Evolutionary conservation across 30 jellyfish, hydroid and myxozoan genomes (phyloP).

Genomic region (Rhopilema esculentum): DNA sequence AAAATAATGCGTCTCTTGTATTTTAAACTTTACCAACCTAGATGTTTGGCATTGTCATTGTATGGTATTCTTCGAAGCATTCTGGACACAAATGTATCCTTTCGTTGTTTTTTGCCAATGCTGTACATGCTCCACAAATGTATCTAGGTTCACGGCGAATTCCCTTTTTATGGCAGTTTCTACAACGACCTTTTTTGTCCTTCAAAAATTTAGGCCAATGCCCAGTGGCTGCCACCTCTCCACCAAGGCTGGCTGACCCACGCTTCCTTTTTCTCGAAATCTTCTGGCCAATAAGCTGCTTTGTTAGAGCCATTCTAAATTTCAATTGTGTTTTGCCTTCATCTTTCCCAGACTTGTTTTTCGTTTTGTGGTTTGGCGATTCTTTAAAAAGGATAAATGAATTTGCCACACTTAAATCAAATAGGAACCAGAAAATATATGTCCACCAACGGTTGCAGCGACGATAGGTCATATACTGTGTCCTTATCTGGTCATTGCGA

Average conservation of each 20-base stretch:
- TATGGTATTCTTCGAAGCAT: too few species aligned
- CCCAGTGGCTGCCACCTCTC: background rate
- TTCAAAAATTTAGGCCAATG: conserved; percentile 22
- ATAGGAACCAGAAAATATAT: background rate
- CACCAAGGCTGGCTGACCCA: too few species aligned
- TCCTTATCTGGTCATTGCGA: too few species aligned
- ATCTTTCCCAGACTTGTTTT: background rate
- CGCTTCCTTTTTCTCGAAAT: background rate
- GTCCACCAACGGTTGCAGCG: conserved; percentile 1
- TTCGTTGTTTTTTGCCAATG: too few species aligned
- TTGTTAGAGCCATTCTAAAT: background rate
- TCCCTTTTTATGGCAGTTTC: background rate
- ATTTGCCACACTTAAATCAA: background rate
- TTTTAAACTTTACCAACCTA: too few species aligned
- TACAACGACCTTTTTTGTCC: background rate
- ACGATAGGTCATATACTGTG: too few species aligned
- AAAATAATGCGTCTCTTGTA: too few species aligned
- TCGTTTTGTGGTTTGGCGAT: conserved; percentile 1
- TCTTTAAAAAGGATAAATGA: background rate
- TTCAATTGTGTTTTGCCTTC: background rate
- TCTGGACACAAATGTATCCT: too few species aligned
- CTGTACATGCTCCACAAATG: too few species aligned
- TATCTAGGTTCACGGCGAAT: conserved; percentile 13
- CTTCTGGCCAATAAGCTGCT: background rate
- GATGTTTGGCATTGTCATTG: too few species aligned